Evolutionary conservation across 1,140 invertebrate genomes (phyloP).

Genomic region (Eumaeus atala): DNA sequence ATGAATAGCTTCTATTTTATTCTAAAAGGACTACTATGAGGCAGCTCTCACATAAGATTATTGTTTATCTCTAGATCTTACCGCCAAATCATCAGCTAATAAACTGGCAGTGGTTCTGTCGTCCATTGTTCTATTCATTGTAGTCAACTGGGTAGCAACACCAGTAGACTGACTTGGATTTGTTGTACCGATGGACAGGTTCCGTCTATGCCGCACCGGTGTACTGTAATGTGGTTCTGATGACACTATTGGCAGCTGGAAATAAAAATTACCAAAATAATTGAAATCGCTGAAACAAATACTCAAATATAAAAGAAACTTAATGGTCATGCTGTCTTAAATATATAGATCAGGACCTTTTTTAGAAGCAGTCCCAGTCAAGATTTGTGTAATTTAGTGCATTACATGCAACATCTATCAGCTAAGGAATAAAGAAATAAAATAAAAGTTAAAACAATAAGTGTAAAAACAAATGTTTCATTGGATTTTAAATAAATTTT

Average conservation of each 20-base stretch:
- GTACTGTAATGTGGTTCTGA: constrained; percentile 72
- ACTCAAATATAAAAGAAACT: background rate
- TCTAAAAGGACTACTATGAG: no score
- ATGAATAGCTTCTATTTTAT: no score
- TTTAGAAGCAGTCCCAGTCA: background rate
- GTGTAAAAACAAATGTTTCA: no score
- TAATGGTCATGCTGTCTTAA: background rate
- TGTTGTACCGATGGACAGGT: constrained; percentile 75
- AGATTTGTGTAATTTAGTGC: background rate
- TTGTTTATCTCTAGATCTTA: constrained; percentile 20
- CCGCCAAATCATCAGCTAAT: constrained; percentile 70
- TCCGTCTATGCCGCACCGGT: constrained; percentile 73
- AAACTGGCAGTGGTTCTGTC: constrained; percentile 65
- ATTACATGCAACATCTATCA: background rate
- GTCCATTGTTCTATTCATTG: constrained; percentile 67
- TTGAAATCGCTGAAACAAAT: background rate
- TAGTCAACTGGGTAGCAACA: constrained; percentile 42
- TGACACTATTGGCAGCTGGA: constrained; percentile 60
- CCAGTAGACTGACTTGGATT: constrained; percentile 49
- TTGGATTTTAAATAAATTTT: no score
- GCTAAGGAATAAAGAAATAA: no score
- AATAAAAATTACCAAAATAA: constrained; percentile 16
- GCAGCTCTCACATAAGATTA: no score
- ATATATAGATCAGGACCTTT: background rate
- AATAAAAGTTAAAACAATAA: background rate